Evolutionary conservation across 2,113 vertebrate genomes (phyloP).

Genomic region (Nestor notabilis): DNA sequence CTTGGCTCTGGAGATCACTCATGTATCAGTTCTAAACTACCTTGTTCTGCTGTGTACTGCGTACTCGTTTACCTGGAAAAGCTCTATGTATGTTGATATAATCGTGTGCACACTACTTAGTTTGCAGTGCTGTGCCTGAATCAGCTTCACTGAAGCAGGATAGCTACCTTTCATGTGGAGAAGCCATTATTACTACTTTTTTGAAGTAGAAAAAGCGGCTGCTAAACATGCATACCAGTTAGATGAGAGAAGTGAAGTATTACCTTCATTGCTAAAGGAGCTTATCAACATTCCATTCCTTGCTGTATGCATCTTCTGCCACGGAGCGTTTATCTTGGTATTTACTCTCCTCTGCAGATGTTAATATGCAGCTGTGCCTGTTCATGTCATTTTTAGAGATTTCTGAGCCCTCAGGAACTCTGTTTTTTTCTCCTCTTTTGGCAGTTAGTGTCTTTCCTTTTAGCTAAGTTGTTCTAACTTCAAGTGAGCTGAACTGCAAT

Average conservation of each 20-base stretch:
- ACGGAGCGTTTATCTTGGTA: neutral
- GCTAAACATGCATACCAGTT: neutral
- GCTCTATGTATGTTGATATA: rapidly evolving
- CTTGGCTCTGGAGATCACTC: neutral
- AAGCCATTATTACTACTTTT: neutral
- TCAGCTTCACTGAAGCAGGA: neutral
- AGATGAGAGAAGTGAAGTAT: neutral
- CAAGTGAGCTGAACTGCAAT: neutral
- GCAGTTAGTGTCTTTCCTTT: neutral
- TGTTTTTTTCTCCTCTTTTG: neutral
- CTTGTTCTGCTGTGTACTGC: neutral
- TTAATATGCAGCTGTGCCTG: neutral
- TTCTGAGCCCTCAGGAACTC: neutral
- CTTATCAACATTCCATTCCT: neutral
- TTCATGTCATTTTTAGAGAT: neutral
- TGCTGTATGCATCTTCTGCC: neutral
- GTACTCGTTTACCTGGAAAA: neutral
- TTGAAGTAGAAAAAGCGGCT: neutral
- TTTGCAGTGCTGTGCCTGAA: neutral
- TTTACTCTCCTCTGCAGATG: neutral
- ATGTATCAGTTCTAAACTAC: neutral
- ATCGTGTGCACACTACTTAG: neutral
- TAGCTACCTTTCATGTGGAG: neutral
- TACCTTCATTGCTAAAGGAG: neutral
- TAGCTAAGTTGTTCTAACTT: neutral